These are phyloP conservation scores for Drosophila seguyi DNA, from an alignment of 1,140 invertebrate genomes.

Conservation along the genomic window DNA sequence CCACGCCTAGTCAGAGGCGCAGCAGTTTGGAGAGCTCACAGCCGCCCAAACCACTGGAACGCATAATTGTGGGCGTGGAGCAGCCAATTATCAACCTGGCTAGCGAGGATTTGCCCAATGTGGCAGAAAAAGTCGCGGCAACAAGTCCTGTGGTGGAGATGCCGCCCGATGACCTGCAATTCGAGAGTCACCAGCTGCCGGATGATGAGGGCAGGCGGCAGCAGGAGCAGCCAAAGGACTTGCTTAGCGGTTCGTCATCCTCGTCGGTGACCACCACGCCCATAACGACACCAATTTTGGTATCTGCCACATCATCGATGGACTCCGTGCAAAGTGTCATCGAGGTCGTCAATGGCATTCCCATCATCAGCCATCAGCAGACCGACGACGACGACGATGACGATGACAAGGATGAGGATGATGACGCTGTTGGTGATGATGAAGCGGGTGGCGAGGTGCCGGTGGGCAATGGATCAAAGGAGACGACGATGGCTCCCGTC, in stretches of 20 bases:
- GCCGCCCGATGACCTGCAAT: slow-evolving; percentile 63
- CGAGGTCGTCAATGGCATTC: slow-evolving; percentile 65
- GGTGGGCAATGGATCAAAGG: slow-evolving; percentile 19
- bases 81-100: slow-evolving; percentile 75
- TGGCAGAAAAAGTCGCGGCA: slow-evolving; percentile 6
- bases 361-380: slow-evolving; percentile 37
- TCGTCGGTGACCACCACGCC: slow-evolving; percentile 59
- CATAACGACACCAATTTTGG: slow-evolving; percentile 75
- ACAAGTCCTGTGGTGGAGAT: slow-evolving; percentile 49
- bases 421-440: slow-evolving; percentile 9
- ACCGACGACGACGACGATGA: slow-evolving; percentile 20
- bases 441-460: slow-evolving; percentile 4
- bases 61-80: slow-evolving; percentile 77
- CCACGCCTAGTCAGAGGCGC: slow-evolving; percentile 65
- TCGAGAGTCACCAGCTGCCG: slow-evolving; percentile 80
- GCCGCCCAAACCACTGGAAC: slow-evolving; percentile 67
- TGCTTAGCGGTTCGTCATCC: slow-evolving; percentile 63
- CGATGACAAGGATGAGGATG: slow-evolving; percentile 8
- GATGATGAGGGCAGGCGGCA: slow-evolving; percentile 38
- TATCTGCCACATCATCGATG: slow-evolving; percentile 79
- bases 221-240: slow-evolving; percentile 13
- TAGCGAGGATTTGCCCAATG: slow-evolving; percentile 76
- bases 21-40: slow-evolving; percentile 56
- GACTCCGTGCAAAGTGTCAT: slow-evolving; percentile 84
- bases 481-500: slow-evolving; percentile 13